Evolutionary conservation across 1,140 invertebrate species (phyloP).

Genomic region (Panagrolaimus sp.): DNA sequence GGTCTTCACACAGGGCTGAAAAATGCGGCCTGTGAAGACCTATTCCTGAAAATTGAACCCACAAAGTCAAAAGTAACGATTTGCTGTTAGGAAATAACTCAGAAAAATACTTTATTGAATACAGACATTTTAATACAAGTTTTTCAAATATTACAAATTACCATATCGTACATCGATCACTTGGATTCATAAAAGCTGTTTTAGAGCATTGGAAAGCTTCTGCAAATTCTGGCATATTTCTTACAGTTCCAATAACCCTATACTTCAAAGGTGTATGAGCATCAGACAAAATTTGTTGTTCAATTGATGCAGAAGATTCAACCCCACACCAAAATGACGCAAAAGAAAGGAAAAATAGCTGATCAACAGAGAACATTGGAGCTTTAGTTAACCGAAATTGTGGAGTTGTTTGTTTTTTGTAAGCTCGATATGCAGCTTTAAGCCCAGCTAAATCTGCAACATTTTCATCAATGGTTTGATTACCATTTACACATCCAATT

Average conservation of each 20-base stretch:
- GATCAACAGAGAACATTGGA: slow-evolving; percentile 19
- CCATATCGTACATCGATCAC: slow-evolving; percentile 24
- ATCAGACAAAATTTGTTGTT: slow-evolving; percentile 15
- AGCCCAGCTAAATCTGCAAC: not conserved
- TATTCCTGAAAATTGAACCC: too few relatives aligned
- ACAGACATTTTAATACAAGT: not conserved
- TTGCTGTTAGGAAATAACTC: too few relatives aligned
- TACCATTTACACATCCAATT: slow-evolving; percentile 1
- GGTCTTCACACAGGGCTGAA: too few relatives aligned
- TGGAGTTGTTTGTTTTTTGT: slow-evolving; percentile 10
- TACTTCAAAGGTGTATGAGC: slow-evolving; percentile 22
- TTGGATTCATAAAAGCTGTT: slow-evolving; percentile 27
- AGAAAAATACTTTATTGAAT: not conserved
- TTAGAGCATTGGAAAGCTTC: slow-evolving; percentile 21
- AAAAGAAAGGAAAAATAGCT: slow-evolving; percentile 30
- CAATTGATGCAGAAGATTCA: slow-evolving; percentile 60
- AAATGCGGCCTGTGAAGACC: too few relatives aligned
- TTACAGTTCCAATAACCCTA: slow-evolving; percentile 29
- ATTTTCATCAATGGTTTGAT: slow-evolving; percentile 4
- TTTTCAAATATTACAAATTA: not conserved
- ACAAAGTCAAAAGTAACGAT: too few relatives aligned
- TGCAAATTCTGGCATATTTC: slow-evolving; percentile 31
- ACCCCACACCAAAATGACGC: slow-evolving; percentile 73
- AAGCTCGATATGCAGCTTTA: not conserved
- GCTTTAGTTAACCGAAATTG: slow-evolving; percentile 17